Evolutionary conservation across 1,140 invertebrate species (phyloP).

Genomic region (Drosophila littoralis): DNA sequence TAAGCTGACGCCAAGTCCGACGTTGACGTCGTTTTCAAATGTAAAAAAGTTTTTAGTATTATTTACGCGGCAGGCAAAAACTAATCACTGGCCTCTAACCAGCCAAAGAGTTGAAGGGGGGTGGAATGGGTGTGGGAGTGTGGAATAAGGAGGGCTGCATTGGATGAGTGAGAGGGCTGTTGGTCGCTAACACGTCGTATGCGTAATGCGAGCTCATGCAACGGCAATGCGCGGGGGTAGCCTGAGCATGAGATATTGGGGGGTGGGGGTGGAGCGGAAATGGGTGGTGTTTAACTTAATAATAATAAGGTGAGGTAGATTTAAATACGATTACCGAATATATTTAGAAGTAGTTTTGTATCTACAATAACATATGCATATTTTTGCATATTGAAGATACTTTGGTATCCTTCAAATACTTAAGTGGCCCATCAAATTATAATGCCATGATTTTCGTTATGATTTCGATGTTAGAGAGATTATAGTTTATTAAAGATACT

Average conservation of each 20-base stretch:
- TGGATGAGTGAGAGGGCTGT: no score
- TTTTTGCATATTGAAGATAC: not conserved
- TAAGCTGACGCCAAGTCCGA: not conserved
- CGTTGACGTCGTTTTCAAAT: not conserved
- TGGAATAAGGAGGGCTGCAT: not conserved
- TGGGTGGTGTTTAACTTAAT: not conserved
- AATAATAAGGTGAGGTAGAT: no score
- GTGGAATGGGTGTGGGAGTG: not conserved
- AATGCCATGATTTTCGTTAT: no score
- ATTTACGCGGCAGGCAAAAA: constrained; percentile 38
- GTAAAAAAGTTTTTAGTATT: constrained; percentile 49
- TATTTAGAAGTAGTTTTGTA: no score
- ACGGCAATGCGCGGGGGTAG: no score
- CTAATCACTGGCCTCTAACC: constrained; percentile 27
- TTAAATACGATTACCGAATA: no score
- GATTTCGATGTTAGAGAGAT: no score
- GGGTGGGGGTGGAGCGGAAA: not conserved
- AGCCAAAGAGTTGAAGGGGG: not conserved
- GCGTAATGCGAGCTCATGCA: constrained; percentile 7
- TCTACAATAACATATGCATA: not conserved
- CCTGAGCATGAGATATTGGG: no score
- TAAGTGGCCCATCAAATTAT: no score
- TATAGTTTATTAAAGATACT: no score
- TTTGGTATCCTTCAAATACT: not conserved
- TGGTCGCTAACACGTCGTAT: constrained; percentile 18